These are phyloP conservation scores for Ridgeia piscesae DNA, from an alignment of 1,140 invertebrate genomes.

Conservation along the genomic window DNA sequence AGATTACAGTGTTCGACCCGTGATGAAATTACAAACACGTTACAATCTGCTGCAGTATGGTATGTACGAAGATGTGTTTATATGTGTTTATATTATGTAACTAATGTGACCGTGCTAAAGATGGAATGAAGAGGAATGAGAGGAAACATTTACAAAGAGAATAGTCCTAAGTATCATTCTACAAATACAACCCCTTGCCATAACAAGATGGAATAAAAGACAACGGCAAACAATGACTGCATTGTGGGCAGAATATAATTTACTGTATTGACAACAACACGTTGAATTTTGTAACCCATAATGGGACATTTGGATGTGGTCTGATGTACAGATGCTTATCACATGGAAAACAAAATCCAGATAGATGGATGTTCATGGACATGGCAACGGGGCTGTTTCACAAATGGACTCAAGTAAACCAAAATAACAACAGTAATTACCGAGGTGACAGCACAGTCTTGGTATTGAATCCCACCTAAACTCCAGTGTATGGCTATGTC, in stretches of 20 bases:
- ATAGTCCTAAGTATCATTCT: no score
- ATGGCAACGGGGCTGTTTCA: background rate
- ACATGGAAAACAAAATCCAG: background rate
- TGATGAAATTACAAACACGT: no score
- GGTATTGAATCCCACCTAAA: background rate
- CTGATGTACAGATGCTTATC: background rate
- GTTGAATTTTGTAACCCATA: background rate
- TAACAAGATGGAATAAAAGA: no score
- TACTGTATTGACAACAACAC: background rate
- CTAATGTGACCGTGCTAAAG: no score
- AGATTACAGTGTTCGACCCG: no score
- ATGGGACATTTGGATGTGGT: background rate
- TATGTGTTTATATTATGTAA: no score
- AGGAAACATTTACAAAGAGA: no score
- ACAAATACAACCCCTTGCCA: no score
- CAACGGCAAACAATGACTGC: background rate
- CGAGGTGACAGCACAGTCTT: background rate
- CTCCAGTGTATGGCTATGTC: no score
- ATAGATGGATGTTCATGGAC: background rate
- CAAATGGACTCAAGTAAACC: background rate
- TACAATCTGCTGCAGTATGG: no score
- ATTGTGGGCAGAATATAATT: background rate
- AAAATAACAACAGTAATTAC: background rate
- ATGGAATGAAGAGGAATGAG: no score
- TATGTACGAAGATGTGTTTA: no score